Evolutionary conservation across 2,888 invertebrate species (phyloP), one percentile per base, ranked within the genome.

Genomic region (Psylliodes chrysocephalus): DNA sequence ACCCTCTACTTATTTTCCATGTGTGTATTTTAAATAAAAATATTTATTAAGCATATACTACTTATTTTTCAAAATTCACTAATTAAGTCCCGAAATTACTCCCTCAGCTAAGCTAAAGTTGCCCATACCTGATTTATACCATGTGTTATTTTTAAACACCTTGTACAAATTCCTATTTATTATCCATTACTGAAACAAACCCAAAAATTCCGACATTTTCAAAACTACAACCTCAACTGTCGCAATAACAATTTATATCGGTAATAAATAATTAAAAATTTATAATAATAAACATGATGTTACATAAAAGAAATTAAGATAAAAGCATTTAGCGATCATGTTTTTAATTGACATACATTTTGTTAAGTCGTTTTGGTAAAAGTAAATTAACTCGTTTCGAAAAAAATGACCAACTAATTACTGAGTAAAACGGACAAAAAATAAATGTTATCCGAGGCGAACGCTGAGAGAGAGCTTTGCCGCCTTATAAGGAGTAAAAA

Each of bases 271-370:
- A 42, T 42, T 10, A 19, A 35, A 38, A 35, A 35, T 52, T 53
- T 38, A 35, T 38, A 17, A 38, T 38, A 53, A 53, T 53, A 53
- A 35, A 53, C 38, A 30, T 4, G 7, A n/a, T 35, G 19, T 53
- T 38, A 19, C 52, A 8, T 33, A 33, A 33, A 33, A 33, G 7
- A 33, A 33, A 33, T 33, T 33, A 33, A 33, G 33, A 33, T 33
- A 53, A 53, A 38, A 19, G 18, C 28, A 18, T 28, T 10, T 38
- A 22, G 12, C 52, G 18, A 17, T 17, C 18, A 17, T 18, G 51
- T 51, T 38, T 53, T 35, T 53, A 53, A 35, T 53, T 53, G 52
- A 53, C 52, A 53, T 19, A 53, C 38, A 53, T 53, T 53, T 18
- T 18, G 38, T 35, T 53, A 53, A 18, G 52, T 53, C 19, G 38